These are phyloP conservation scores for Zonitis immaculata DNA, from an alignment of 2,888 invertebrate genomes.

Conservation along the genomic window DNA sequence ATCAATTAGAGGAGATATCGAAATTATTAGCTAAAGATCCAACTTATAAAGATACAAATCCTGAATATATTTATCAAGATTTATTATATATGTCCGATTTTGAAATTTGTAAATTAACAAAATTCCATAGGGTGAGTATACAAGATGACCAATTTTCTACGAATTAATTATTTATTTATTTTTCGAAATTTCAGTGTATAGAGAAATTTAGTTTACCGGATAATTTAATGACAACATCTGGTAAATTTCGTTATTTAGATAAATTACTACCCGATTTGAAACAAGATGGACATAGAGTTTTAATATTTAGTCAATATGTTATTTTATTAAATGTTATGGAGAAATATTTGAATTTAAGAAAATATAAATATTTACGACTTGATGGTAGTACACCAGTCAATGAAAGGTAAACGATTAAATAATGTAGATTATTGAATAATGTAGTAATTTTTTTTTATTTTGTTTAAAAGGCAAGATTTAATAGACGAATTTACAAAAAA, in stretches of 20 bases:
- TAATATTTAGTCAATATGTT: slow-evolving; percentile 95
- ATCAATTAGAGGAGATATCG: slow-evolving; percentile 62
- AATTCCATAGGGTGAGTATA: slow-evolving; percentile 57
- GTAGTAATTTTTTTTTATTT: slow-evolving; percentile 19
- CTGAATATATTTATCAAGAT: slow-evolving; percentile 80
- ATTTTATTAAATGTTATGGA: slow-evolving; percentile 92
- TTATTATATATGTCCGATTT: slow-evolving; percentile 86
- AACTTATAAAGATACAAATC: slow-evolving; percentile 69
- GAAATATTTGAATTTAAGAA: slow-evolving; percentile 72
- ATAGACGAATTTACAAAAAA: slow-evolving; percentile 86
- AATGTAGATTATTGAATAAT: neutral
- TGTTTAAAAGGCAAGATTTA: slow-evolving; percentile 83
- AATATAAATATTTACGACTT: slow-evolving; percentile 71
- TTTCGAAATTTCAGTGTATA: slow-evolving; percentile 60
- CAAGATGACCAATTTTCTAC: no score
- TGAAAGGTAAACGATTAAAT: slow-evolving; percentile 54
- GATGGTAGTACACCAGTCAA: slow-evolving; percentile 88
- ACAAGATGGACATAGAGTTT: slow-evolving; percentile 70
- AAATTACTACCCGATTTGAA: slow-evolving; percentile 69
- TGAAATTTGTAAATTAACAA: slow-evolving; percentile 77
- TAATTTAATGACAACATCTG: slow-evolving; percentile 71
- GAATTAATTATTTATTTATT: no score
- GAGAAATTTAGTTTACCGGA: slow-evolving; percentile 61
- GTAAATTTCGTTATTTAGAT: slow-evolving; percentile 81
- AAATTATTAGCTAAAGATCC: slow-evolving; percentile 62